Evolutionary conservation across 2,888 invertebrate species (phyloP).

Genomic region (Andrena camellia): DNA sequence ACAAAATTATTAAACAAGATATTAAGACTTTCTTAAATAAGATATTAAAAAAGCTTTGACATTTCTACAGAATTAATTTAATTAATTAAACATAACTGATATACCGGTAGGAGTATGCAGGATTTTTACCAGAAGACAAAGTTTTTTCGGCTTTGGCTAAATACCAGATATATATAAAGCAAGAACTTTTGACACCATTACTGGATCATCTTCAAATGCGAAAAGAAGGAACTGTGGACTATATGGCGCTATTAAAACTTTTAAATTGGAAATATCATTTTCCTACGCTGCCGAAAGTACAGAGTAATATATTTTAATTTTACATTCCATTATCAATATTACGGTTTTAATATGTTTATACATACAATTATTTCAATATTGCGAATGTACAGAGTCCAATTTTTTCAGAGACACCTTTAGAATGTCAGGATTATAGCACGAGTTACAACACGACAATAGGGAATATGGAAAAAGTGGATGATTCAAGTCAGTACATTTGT

Average conservation of each 20-base stretch:
- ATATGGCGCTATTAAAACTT: constrained; percentile 62
- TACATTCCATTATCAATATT: neutral
- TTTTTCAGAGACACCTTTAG: constrained; percentile 39
- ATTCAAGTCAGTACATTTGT: constrained; percentile 28
- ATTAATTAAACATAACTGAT: neutral
- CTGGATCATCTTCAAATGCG: constrained; percentile 62
- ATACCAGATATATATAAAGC: constrained; percentile 49
- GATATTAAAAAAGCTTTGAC: neutral
- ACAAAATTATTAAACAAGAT: neutral
- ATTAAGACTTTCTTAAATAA: neutral
- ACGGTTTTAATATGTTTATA: neutral
- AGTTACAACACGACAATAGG: constrained; percentile 47
- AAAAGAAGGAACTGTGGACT: constrained; percentile 55
- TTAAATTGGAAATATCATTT: constrained; percentile 69
- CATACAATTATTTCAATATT: neutral
- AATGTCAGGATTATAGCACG: constrained; percentile 46
- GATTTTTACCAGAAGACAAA: constrained; percentile 50
- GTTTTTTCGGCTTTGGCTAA: constrained; percentile 43
- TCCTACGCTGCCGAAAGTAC: constrained; percentile 63
- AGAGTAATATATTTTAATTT: constrained; percentile 42
- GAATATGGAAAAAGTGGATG: constrained; percentile 15
- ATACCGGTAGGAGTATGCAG: constrained; percentile 37
- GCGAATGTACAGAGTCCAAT: neutral
- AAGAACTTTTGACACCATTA: constrained; percentile 42
- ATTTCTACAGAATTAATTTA: neutral